These are phyloP conservation scores for Drosophila recens DNA, from an alignment of 2,888 invertebrate species.

Conservation along the genomic window DNA sequence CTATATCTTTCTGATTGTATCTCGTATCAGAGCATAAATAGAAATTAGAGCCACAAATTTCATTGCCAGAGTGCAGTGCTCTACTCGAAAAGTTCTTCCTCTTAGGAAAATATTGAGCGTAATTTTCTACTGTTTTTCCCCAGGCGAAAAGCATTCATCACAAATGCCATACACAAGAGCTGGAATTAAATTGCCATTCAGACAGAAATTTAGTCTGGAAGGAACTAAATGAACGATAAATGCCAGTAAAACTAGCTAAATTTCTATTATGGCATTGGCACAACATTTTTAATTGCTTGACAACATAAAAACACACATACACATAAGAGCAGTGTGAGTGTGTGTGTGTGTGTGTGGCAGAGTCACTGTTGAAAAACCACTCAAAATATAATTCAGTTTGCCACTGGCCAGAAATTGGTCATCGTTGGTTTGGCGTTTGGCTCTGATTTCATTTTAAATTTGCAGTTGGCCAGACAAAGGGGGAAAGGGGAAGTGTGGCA, in stretches of 20 bases:
- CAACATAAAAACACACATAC: conserved; percentile 66
- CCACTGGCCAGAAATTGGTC: conserved; percentile 69
- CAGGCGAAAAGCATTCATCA: conserved; percentile 38
- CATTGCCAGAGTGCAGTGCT: not conserved
- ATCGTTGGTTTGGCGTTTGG: conserved; percentile 46
- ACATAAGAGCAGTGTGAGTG: conserved; percentile 24
- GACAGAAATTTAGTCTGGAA: conserved; percentile 33
- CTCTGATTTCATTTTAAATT: conserved; percentile 57
- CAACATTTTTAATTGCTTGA: conserved; percentile 72
- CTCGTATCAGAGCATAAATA: not conserved
- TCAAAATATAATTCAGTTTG: conserved; percentile 72
- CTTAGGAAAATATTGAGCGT: not conserved
- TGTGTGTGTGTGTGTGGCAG: not conserved
- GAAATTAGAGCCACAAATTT: not conserved
- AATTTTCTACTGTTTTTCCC: conserved; percentile 6
- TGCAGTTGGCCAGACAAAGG: conserved; percentile 2
- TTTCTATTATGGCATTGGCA: conserved; percentile 65
- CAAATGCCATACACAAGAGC: conserved; percentile 53
- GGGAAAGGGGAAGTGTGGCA: conserved; percentile 1
- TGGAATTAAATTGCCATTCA: conserved; percentile 37
- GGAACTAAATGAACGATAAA: conserved; percentile 60
- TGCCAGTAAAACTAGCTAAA: conserved; percentile 59
- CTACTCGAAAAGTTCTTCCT: not conserved
- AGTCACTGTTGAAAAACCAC: conserved; percentile 45
- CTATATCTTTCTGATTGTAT: not conserved